Conservation (phyloP, 2,797 vertebrate genomes). For the Phrynocephalus guinanensis region DNA sequence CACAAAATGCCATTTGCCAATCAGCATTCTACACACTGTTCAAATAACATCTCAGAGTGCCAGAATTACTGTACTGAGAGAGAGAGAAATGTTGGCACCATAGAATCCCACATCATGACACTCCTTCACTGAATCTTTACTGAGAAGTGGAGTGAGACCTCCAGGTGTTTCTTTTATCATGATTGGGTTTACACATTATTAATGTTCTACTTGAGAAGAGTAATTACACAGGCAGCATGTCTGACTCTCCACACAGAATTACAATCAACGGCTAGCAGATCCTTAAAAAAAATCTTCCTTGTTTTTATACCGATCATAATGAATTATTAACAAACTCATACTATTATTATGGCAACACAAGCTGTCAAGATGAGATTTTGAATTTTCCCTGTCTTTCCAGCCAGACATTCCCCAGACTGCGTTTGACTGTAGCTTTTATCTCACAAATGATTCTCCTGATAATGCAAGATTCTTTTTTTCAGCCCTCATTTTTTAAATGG, state of each 20-base stretch:
- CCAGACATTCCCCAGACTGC: neutral
- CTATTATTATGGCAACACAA: slow-evolving; percentile 18
- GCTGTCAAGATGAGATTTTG: neutral
- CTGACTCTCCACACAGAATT: slow-evolving; percentile 20
- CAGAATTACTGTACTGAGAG: slow-evolving; percentile 7
- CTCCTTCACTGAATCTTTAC: slow-evolving; percentile 21
- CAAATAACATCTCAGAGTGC: neutral
- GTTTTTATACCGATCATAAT: slow-evolving; percentile 25
- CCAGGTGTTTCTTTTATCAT: slow-evolving; percentile 35
- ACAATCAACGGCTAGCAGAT: slow-evolving; percentile 26
- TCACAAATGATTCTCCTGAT: neutral
- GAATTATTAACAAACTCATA: slow-evolving; percentile 12
- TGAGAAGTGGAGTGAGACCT: slow-evolving; percentile 22
- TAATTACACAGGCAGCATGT: slow-evolving; percentile 37
- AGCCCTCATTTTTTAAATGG: neutral
- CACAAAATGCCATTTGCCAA: neutral
- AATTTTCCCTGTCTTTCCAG: neutral
- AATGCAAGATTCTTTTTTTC: neutral
- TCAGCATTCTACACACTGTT: neutral
- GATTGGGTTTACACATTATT: slow-evolving; percentile 24
- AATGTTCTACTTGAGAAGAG: slow-evolving; percentile 26
- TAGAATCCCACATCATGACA: neutral
- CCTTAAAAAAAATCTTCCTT: neutral
- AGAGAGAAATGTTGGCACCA: neutral
- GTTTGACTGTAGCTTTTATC: neutral